phyloP scores from a whole-genome alignment of 1,140 invertebrate genomes.

The Zaprionus taronus region DNA sequence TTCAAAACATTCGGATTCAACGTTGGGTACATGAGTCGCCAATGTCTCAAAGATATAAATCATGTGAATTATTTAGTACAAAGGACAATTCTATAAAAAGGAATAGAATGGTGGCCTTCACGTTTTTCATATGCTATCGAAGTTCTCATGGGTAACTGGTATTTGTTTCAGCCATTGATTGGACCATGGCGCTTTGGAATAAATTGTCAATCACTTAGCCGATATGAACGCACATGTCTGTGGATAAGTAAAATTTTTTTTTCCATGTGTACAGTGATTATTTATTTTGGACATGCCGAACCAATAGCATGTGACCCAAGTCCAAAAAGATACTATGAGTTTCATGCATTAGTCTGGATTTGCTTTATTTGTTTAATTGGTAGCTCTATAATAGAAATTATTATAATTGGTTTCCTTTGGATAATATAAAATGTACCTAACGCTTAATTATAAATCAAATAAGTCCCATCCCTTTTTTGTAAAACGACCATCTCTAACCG shows the following conservation, averaged over 20 bases:
- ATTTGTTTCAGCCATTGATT: conserved; percentile 46
- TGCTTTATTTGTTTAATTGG: conserved; percentile 25
- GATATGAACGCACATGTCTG: conserved; percentile 44
- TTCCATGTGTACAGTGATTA: conserved; percentile 22
- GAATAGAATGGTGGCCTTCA: conserved; percentile 7
- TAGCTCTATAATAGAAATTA: background rate
- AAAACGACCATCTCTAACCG: too few species aligned
- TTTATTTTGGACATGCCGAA: conserved; percentile 33
- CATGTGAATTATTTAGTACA: background rate
- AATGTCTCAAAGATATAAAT: background rate
- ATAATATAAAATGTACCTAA: conserved; percentile 1
- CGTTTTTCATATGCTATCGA: conserved; percentile 41
- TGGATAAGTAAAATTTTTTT: conserved; percentile 30
- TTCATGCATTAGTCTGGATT: conserved; percentile 11
- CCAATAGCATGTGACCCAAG: conserved; percentile 47
- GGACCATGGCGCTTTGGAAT: conserved; percentile 49
- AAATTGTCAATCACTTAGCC: background rate
- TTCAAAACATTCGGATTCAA: conserved; percentile 32
- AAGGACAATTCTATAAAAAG: background rate
- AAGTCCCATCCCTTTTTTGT: too few species aligned
- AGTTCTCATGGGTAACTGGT: conserved; percentile 37
- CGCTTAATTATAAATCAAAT: too few species aligned
- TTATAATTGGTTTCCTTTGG: conserved; percentile 9
- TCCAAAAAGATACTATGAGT: conserved; percentile 44
- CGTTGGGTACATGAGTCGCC: conserved; percentile 20